Percentiles rank a stretch among this genome's conserved stretches.
Evolutionary conservation across 2,888 invertebrate genomes (phyloP).

Genomic region (Drosophila tripunctata): DNA sequence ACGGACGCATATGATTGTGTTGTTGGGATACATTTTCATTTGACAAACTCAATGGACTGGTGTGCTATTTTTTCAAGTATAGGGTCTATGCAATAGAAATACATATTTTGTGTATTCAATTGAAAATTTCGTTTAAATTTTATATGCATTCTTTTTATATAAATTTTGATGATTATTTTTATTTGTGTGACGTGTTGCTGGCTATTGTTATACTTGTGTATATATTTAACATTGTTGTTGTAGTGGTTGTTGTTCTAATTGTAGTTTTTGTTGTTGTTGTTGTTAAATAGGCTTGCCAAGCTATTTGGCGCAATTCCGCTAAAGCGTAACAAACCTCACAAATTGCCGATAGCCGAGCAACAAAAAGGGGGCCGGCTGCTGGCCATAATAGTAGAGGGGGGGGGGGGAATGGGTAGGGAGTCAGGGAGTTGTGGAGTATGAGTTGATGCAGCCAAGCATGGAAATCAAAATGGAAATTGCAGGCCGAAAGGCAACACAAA

Average conservation of each 20-base stretch:
- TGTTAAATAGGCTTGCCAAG: slow-evolving; percentile 62
- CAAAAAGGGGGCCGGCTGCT: slow-evolving; percentile 17
- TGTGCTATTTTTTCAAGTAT: no score
- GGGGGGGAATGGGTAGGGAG: not conserved
- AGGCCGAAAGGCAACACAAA: slow-evolving; percentile 15
- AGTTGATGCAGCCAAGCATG: slow-evolving; percentile 59
- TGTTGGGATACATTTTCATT: no score
- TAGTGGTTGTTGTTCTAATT: slow-evolving; percentile 20
- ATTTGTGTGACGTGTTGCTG: slow-evolving; percentile 34
- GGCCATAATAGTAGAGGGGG: not conserved
- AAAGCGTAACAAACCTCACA: slow-evolving; percentile 69
- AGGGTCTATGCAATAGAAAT: no score
- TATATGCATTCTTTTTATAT: slow-evolving; percentile 24
- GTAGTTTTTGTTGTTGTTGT: slow-evolving; percentile 15
- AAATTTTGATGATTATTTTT: slow-evolving; percentile 38
- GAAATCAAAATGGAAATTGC: slow-evolving; percentile 72
- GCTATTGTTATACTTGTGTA: slow-evolving; percentile 15
- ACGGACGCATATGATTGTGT: no score
- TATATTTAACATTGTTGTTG: slow-evolving; percentile 5
- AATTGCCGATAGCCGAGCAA: slow-evolving; percentile 23
- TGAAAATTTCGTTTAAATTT: slow-evolving; percentile 31
- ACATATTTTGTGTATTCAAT: slow-evolving; percentile 4
- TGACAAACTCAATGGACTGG: no score
- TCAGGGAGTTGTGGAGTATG: not conserved
- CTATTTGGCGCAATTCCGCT: slow-evolving; percentile 76